Base-by-base conservation (phyloP, 2,113 vertebrate genomes). In the Nipponia nippon region DNA sequence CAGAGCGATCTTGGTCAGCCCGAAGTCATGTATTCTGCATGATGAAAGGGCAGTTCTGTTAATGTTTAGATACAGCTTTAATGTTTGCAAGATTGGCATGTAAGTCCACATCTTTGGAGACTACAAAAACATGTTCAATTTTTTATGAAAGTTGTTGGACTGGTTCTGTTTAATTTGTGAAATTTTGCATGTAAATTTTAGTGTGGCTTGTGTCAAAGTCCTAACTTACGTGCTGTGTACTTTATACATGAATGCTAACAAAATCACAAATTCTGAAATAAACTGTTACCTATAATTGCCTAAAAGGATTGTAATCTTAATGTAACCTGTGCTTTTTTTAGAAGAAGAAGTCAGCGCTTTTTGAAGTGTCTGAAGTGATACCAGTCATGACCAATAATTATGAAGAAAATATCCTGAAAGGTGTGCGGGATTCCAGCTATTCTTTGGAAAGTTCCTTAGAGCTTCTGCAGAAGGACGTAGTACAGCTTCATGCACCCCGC, bases 301-400 rank as follows among this genome's bases (percentile, higher is more conserved):
- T 84, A 9, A 73, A 80, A 47, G 16, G 10, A 18, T 34, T 50
- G 13, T 61, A 71, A 67, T 73, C 22, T 42, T 67, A 55, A 61
- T 61, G 29, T 87, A 44, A 52, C 34, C 13, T 82, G 10, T 87
- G 23, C 14, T 62, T 38, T 69, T 59, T 67, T 86, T 88, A 99
- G 99, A 99, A 99, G 98, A 99, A 99, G 97, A 99, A 99, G 98
- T 99, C 99, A 86, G 99, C 99, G 71, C 99, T 99, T 97, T 99
- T 99, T 97, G 99, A 99, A 98, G 99, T 99, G 97, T 99, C 99
- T 98, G 99, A 99, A 98, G 99, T 99, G 98, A 98, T 99, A 98
- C 99, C 99, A 95, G 99, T 99, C 98, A 99, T 99, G 99, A 99
- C 99, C 96, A 99, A 99, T 98, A 99, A 99, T 98, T 99, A 99